Conservation (phyloP, 2,888 invertebrate species). For the Cryptus armator region DNA sequence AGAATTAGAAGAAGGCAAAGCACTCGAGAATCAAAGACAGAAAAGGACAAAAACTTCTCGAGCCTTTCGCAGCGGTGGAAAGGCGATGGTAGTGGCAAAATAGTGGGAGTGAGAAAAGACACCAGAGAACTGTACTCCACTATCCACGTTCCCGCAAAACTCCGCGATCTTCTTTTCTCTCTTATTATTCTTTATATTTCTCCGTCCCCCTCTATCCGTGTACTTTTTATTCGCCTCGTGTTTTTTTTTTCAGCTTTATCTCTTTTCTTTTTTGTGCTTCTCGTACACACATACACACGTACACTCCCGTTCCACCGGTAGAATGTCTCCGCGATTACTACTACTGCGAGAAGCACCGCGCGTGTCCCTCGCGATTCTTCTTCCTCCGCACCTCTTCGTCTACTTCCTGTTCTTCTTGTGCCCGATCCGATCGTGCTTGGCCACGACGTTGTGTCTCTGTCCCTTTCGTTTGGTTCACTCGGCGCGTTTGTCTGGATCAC, state of each 20-base stretch:
- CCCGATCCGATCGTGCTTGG: slow-evolving; percentile 51
- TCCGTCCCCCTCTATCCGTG: slow-evolving; percentile 62
- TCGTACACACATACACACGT: slow-evolving; percentile 2
- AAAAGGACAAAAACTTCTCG: slow-evolving; percentile 44
- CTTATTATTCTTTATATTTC: slow-evolving; percentile 72
- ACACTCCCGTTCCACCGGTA: slow-evolving; percentile 53
- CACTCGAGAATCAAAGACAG: slow-evolving; percentile 31
- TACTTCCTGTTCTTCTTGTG: slow-evolving; percentile 67
- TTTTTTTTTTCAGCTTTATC: slow-evolving; percentile 44
- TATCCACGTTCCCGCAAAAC: slow-evolving; percentile 54
- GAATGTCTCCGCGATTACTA: slow-evolving; percentile 48
- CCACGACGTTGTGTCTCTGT: slow-evolving; percentile 51
- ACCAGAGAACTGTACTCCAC: slow-evolving; percentile 58
- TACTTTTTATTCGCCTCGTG: slow-evolving; percentile 32
- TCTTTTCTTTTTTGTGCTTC: slow-evolving; percentile 19
- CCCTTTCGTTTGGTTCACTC: slow-evolving; percentile 52
- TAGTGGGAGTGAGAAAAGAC: slow-evolving; percentile 66
- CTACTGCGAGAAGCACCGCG: slow-evolving; percentile 57
- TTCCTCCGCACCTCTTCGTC: slow-evolving; percentile 73
- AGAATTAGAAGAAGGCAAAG: slow-evolving; percentile 54
- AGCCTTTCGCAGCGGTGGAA: slow-evolving; percentile 34
- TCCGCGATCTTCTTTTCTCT: slow-evolving; percentile 62
- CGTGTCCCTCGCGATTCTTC: slow-evolving; percentile 59
- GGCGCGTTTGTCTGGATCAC: slow-evolving; percentile 74
- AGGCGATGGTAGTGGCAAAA: slow-evolving; percentile 47